phyloP scores from a whole-genome alignment of 2,113 vertebrate genomes.

The Semnopithecus entellus region DNA sequence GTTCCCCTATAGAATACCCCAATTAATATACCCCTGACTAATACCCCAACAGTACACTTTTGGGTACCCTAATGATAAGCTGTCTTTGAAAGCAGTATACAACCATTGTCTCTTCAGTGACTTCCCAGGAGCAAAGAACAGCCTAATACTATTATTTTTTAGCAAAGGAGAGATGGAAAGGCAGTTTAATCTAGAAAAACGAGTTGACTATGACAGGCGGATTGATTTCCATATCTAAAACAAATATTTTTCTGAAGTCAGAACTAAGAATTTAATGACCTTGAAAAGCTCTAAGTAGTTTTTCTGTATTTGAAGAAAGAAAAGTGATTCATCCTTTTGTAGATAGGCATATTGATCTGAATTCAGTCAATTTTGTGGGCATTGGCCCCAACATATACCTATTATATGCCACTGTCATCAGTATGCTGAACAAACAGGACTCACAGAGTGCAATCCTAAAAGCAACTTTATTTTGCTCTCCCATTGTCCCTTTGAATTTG shows the following conservation, averaged over 20 bases:
- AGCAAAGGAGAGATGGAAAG: neutral
- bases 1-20: no score
- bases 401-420: neutral
- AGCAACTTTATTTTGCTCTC: neutral
- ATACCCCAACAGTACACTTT: neutral
- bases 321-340: neutral
- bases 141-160: neutral
- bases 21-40: no score
- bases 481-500: neutral
- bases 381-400: neutral
- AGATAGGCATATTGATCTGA: neutral
- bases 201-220: neutral
- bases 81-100: neutral
- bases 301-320: neutral
- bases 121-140: neutral
- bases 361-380: neutral
- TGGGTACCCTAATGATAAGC: neutral
- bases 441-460: neutral
- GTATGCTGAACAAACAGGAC: neutral
- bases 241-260: neutral
- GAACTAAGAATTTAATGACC: neutral
- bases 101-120: neutral
- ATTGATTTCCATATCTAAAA: neutral
- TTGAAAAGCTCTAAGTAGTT: neutral
- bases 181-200: neutral